Conservation (phyloP, 2,113 vertebrate species). For the Pitta sordida region DNA sequence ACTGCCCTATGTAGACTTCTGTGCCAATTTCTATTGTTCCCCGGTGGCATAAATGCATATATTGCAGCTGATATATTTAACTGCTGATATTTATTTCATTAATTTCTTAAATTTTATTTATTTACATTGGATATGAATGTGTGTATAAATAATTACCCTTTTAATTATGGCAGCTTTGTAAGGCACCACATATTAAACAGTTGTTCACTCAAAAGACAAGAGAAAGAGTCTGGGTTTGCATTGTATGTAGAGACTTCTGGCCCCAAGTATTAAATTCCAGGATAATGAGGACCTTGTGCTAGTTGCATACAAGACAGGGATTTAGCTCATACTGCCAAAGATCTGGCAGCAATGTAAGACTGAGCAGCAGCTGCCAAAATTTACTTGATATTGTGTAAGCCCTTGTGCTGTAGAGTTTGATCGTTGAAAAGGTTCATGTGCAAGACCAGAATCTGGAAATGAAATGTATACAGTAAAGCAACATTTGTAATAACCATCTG, state of each 20-base stretch:
- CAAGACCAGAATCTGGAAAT: conserved; percentile 33
- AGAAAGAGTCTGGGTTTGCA: conserved; percentile 50
- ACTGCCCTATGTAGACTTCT: not conserved
- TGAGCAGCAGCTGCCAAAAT: conserved; percentile 59
- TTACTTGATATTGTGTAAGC: conserved; percentile 52
- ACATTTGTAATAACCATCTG: conserved; percentile 12
- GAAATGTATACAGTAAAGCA: conserved; percentile 1
- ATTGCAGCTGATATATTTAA: conserved; percentile 3
- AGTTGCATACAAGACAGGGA: conserved; percentile 35
- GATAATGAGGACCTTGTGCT: conserved; percentile 66
- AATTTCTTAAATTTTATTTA: conserved; percentile 38
- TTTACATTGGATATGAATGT: conserved; percentile 14
- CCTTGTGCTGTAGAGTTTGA: conserved; percentile 34
- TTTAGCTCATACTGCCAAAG: conserved; percentile 44
- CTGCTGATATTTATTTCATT: conserved; percentile 31
- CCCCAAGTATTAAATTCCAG: conserved; percentile 46
- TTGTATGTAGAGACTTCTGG: conserved; percentile 52
- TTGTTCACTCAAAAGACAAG: conserved; percentile 47
- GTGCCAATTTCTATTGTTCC: not conserved
- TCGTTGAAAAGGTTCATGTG: not conserved
- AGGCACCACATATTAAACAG: not conserved
- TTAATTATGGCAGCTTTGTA: conserved; percentile 52
- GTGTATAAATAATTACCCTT: conserved; percentile 11
- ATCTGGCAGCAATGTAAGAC: conserved; percentile 28
- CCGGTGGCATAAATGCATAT: not conserved